These are phyloP conservation scores for Delphinus delphis DNA, from an alignment of 2,113 vertebrate genomes.

Conservation along the genomic window DNA sequence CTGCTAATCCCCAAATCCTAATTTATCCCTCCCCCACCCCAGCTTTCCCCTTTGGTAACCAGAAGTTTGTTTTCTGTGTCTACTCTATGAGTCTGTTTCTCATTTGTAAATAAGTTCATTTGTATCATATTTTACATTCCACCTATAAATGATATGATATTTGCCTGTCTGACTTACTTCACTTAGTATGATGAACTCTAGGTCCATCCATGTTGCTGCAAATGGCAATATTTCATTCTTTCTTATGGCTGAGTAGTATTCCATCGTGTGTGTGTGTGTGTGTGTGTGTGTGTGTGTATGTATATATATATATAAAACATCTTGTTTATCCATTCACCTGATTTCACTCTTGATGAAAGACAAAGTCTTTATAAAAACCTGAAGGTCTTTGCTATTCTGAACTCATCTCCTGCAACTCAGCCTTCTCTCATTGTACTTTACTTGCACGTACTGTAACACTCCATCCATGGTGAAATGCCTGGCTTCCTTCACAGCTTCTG, in stretches of 20 bases:
- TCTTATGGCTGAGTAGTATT: neutral
- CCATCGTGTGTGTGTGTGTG: neutral
- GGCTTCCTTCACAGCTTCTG: neutral
- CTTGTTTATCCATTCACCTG: neutral
- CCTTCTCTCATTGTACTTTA: neutral
- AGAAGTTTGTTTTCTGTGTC: neutral
- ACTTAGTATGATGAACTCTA: neutral
- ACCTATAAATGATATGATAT: neutral
- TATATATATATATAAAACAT: neutral
- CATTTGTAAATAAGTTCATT: neutral
- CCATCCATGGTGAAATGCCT: neutral
- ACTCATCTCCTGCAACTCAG: neutral
- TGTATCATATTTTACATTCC: neutral
- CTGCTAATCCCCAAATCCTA: neutral
- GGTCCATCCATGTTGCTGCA: neutral
- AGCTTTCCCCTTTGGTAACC: neutral
- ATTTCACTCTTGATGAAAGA: conserved; percentile 1
- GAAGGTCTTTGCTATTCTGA: neutral
- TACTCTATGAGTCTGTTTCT: neutral
- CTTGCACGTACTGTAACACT: neutral
- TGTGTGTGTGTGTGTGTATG: accelerated
- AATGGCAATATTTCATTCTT: neutral
- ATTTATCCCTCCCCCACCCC: neutral
- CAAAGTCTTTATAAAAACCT: neutral
- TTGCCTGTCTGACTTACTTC: neutral